These are phyloP conservation scores for Zele albiditarsus DNA, from an alignment of 2,888 invertebrate species.

Conservation along the genomic window DNA sequence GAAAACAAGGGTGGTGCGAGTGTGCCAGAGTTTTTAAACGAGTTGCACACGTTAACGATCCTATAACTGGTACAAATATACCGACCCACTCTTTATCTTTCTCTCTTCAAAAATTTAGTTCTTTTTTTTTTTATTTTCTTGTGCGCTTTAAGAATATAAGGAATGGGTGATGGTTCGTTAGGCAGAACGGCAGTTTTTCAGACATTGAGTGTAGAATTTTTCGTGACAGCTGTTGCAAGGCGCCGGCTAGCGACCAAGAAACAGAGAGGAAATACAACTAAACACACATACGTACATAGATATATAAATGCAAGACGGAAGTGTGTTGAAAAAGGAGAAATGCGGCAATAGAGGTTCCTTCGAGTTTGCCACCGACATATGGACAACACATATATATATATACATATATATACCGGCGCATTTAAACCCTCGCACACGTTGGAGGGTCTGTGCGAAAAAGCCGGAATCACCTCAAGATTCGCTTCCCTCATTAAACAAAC, in stretches of 20 bases:
- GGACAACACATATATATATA: slow-evolving; percentile 22
- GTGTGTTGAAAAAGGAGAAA: slow-evolving; percentile 23
- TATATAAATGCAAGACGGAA: slow-evolving; percentile 32
- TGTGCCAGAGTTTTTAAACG: slow-evolving; percentile 10
- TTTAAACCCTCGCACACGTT: slow-evolving; percentile 23
- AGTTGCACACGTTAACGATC: slow-evolving; percentile 17
- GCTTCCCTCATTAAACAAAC: slow-evolving; percentile 71
- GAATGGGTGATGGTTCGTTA: slow-evolving; percentile 68
- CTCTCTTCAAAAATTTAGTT: not conserved
- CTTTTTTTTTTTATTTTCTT: not conserved
- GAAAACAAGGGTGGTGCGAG: slow-evolving; percentile 39
- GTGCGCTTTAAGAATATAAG: slow-evolving; percentile 55
- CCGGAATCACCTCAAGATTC: slow-evolving; percentile 72
- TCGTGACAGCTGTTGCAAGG: slow-evolving; percentile 61
- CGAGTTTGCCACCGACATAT: slow-evolving; percentile 38
- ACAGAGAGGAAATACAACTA: slow-evolving; percentile 2
- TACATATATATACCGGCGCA: not conserved
- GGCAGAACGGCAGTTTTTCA: slow-evolving; percentile 65
- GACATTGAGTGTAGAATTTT: slow-evolving; percentile 57
- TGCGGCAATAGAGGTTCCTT: slow-evolving; percentile 24
- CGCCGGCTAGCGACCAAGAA: slow-evolving; percentile 7
- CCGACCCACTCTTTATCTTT: not conserved
- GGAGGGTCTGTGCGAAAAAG: slow-evolving; percentile 53
- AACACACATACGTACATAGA: slow-evolving; percentile 15
- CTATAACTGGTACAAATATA: slow-evolving; percentile 50